phyloP scores from a whole-genome alignment of 2,113 vertebrate species.

The Anolis sagrei region DNA sequence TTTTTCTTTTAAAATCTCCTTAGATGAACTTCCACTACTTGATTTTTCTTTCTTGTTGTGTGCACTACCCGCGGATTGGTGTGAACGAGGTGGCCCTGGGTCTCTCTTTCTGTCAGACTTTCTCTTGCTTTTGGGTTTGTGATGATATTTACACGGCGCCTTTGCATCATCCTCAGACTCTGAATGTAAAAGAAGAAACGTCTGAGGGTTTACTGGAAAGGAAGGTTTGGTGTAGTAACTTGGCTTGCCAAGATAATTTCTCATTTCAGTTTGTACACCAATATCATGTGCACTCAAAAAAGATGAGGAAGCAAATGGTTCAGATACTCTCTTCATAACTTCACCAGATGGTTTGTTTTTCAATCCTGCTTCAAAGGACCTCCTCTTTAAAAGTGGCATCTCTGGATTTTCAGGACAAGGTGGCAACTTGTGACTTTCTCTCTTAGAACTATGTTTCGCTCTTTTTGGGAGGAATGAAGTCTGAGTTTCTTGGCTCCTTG shows the following conservation, averaged over 20 bases:
- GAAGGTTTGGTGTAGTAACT: constrained; percentile 22
- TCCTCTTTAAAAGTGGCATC: constrained; percentile 33
- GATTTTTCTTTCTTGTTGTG: constrained; percentile 42
- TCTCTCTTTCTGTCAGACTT: constrained; percentile 47
- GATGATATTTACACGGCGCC: constrained; percentile 30
- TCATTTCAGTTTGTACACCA: constrained; percentile 40
- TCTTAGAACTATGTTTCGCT: constrained; percentile 43
- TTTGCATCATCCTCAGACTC: constrained; percentile 48
- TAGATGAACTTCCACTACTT: constrained; percentile 11
- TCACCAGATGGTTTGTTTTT: constrained; percentile 42
- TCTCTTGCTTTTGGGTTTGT: constrained; percentile 44
- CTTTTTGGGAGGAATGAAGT: constrained; percentile 41
- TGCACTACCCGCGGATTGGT: constrained; percentile 32
- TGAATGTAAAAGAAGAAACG: constrained; percentile 33
- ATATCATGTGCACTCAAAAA: constrained; percentile 40
- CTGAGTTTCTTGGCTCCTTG: constrained; percentile 47
- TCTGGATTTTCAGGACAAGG: constrained; percentile 40
- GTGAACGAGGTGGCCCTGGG: not conserved
- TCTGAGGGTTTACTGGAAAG: constrained; percentile 33
- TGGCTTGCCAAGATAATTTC: constrained; percentile 27
- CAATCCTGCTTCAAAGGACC: constrained; percentile 43
- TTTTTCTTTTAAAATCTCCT: constrained; percentile 41
- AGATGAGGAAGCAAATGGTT: constrained; percentile 12
- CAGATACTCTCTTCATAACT: constrained; percentile 22
- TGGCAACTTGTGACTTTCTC: constrained; percentile 40